phyloP scores from a whole-genome alignment of 2,888 invertebrate genomes.

The Microctonus brassicae region DNA sequence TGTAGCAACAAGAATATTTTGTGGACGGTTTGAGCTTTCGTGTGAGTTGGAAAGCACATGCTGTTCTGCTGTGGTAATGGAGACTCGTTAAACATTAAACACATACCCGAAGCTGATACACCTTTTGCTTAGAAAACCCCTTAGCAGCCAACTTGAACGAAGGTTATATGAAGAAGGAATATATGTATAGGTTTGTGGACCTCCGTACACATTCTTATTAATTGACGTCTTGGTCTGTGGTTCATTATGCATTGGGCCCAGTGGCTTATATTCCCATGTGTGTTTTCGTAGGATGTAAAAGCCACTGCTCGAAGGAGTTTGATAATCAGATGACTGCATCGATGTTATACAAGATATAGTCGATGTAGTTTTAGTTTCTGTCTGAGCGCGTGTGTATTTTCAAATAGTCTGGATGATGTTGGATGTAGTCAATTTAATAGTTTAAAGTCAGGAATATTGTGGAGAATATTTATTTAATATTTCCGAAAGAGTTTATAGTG shows the following conservation, averaged over 20 bases:
- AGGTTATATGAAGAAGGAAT: constrained; percentile 26
- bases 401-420: too few species aligned
- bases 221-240: constrained; percentile 61
- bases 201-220: constrained; percentile 68
- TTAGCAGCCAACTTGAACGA: constrained; percentile 41
- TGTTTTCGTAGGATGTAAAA: constrained; percentile 43
- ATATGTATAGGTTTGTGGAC: constrained; percentile 45
- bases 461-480: too few species aligned
- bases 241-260: constrained; percentile 62
- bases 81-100: constrained; percentile 69
- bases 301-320: not conserved
- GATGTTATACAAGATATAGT: not conserved
- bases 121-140: constrained; percentile 53
- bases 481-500: too few species aligned
- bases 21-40: not conserved
- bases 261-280: constrained; percentile 56
- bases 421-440: too few species aligned
- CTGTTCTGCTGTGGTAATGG: constrained; percentile 60
- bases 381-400: too few species aligned
- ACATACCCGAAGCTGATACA: constrained; percentile 29
- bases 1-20: not conserved
- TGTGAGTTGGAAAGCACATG: not conserved
- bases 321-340: not conserved
- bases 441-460: too few species aligned
- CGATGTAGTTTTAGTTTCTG: too few species aligned